phyloP scores from a whole-genome alignment of 2,113 vertebrate genomes.

The Pyrgilauda ruficollis region DNA sequence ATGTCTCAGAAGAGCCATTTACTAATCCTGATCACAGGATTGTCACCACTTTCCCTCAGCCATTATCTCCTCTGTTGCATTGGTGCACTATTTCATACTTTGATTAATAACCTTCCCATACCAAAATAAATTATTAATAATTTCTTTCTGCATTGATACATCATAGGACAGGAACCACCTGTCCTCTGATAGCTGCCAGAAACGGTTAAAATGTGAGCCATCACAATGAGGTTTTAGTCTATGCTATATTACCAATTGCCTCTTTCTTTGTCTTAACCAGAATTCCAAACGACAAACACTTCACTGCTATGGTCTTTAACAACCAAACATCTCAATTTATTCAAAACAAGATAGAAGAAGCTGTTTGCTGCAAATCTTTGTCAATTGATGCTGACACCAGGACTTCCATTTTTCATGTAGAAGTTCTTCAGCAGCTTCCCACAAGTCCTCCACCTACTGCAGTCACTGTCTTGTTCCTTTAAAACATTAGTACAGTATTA shows the following conservation, averaged over 20 bases:
- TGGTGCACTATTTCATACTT: neutral
- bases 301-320: neutral
- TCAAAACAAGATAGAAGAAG: neutral
- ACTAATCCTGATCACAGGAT: neutral
- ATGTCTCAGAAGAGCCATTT: neutral
- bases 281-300: neutral
- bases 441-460: neutral
- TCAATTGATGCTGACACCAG: neutral
- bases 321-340: rapidly evolving
- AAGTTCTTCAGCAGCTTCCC: neutral
- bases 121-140: neutral
- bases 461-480: neutral
- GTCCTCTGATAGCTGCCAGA: neutral
- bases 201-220: neutral
- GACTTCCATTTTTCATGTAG: neutral
- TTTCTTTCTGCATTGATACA: neutral
- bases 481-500: neutral
- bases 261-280: neutral
- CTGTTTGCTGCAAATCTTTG: neutral
- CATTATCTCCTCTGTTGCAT: neutral
- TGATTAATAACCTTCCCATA: neutral
- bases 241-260: neutral
- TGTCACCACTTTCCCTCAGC: neutral
- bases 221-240: neutral
- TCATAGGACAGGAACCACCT: neutral